Conservation (phyloP, 2,888 invertebrate species). For the Romanomermis culicivorax region DNA sequence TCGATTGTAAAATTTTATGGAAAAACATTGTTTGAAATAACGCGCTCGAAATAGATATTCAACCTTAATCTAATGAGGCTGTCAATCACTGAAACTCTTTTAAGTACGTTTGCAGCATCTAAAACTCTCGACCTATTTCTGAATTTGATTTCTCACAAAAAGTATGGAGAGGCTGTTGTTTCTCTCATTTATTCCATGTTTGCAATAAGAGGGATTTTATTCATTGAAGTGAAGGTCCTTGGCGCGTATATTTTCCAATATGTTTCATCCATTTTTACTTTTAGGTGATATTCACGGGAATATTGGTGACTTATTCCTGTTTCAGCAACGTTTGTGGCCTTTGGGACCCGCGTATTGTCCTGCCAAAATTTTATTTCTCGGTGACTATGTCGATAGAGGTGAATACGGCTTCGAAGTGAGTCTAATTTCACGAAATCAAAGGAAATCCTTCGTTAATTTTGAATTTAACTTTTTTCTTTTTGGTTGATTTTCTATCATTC, state of each 20-base stretch:
- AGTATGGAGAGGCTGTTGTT: too few relatives aligned
- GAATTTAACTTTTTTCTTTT: neutral
- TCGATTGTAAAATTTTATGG: too few relatives aligned
- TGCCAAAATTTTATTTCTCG: slow-evolving; percentile 45
- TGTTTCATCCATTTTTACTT: slow-evolving; percentile 11
- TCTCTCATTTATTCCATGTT: too few relatives aligned
- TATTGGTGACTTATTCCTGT: slow-evolving; percentile 43
- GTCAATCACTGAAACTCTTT: too few relatives aligned
- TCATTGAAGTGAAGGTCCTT: too few relatives aligned
- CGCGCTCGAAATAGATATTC: too few relatives aligned
- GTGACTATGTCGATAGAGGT: slow-evolving; percentile 56
- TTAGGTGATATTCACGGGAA: slow-evolving; percentile 55
- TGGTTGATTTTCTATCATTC: neutral
- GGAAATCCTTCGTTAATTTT: neutral
- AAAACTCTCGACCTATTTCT: too few relatives aligned
- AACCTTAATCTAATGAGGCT: too few relatives aligned
- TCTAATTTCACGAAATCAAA: neutral
- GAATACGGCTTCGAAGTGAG: slow-evolving; percentile 17
- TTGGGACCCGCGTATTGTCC: slow-evolving; percentile 44
- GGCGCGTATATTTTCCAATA: too few relatives aligned
- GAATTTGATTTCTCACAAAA: too few relatives aligned
- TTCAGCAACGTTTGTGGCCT: slow-evolving; percentile 49
- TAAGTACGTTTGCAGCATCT: too few relatives aligned
- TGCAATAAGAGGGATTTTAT: neutral
- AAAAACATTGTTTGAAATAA: too few relatives aligned